These are phyloP conservation scores for Teleopsis dalmanni DNA, from an alignment of 1,140 invertebrate species.

Conservation along the genomic window DNA sequence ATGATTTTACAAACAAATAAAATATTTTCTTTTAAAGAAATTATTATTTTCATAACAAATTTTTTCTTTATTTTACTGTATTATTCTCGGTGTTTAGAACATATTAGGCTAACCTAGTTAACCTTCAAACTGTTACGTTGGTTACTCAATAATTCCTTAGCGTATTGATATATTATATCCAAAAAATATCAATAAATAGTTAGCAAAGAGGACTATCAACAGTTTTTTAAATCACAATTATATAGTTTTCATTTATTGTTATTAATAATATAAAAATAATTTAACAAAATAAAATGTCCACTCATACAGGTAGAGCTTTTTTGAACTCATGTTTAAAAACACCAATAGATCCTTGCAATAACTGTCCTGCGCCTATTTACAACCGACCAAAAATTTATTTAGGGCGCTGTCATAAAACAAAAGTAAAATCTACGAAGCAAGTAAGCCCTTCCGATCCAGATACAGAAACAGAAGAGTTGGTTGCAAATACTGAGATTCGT, in stretches of 20 bases:
- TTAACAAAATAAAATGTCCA: constrained; percentile 5
- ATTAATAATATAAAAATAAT: not conserved
- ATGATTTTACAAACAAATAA: too few relatives aligned
- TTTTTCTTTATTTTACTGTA: too few relatives aligned
- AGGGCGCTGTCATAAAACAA: constrained; percentile 13
- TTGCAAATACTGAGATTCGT: constrained; percentile 25
- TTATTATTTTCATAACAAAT: too few relatives aligned
- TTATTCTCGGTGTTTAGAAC: too few relatives aligned
- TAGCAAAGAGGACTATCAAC: too few relatives aligned
- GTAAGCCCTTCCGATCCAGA: not conserved
- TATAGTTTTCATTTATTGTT: not conserved
- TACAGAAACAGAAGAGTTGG: not conserved
- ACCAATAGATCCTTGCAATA: constrained; percentile 40
- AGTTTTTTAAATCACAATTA: too few relatives aligned
- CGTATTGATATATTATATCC: too few relatives aligned
- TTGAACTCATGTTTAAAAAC: constrained; percentile 38
- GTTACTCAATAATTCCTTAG: too few relatives aligned
- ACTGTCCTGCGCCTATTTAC: constrained; percentile 39
- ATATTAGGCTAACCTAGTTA: too few relatives aligned
- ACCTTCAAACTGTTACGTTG: too few relatives aligned
- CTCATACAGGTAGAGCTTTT: constrained; percentile 14
- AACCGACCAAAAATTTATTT: constrained; percentile 35
- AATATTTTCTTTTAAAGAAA: too few relatives aligned
- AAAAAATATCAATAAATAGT: too few relatives aligned
- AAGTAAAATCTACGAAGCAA: not conserved